These are phyloP conservation scores for Tenthredo distinguenda DNA, from an alignment of 2,888 invertebrate species.

Conservation along the genomic window DNA sequence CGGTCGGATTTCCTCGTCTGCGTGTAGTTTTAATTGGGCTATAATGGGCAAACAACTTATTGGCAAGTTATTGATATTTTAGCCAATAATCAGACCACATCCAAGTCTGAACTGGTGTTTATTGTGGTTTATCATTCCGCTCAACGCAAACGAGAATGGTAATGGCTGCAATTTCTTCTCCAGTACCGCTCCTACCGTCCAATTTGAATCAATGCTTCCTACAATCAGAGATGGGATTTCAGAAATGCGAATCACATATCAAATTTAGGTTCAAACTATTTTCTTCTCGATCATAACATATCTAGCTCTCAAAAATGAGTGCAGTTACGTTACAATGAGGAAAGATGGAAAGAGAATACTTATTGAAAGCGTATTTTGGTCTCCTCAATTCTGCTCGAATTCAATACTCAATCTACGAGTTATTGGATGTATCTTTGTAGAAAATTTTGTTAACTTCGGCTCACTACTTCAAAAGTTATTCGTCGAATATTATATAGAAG, in stretches of 20 bases:
- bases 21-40: slow-evolving; percentile 39
- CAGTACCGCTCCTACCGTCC: slow-evolving; percentile 95
- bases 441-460: not conserved
- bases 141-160: slow-evolving; percentile 95
- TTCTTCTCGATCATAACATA: not conserved
- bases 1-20: slow-evolving; percentile 30
- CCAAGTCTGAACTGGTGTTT: slow-evolving; percentile 96
- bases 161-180: slow-evolving; percentile 96
- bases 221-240: slow-evolving; percentile 64
- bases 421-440: not conserved
- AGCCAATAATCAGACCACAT: slow-evolving; percentile 96
- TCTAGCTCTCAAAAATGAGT: not conserved
- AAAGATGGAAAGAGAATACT: not conserved
- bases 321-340: not conserved
- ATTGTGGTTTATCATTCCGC: slow-evolving; percentile 94
- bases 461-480: not conserved
- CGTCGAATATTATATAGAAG: not conserved
- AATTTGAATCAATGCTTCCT: slow-evolving; percentile 96
- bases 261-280: not conserved
- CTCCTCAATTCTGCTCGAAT: not conserved
- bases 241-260: not conserved
- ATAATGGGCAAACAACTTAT: slow-evolving; percentile 50
- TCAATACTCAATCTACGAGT: not conserved
- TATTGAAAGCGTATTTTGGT: not conserved
- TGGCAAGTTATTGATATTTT: slow-evolving; percentile 70